Percentiles rank a stretch among this genome's conserved stretches.
These are phyloP conservation scores for Pseudoatta argentina DNA, from an alignment of 1,140 invertebrate genomes.

Conservation along the genomic window DNA sequence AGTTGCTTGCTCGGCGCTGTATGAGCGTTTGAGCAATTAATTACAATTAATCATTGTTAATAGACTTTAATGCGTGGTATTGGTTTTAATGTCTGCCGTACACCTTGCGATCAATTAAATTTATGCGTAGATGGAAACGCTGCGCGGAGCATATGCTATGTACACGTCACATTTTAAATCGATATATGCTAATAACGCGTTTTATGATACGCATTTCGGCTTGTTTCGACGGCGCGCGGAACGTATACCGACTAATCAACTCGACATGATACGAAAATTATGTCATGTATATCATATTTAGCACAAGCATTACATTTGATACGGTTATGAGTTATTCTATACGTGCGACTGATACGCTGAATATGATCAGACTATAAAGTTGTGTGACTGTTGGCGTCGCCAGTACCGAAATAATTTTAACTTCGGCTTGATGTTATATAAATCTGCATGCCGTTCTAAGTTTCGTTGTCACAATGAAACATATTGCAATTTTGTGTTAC, in stretches of 20 bases:
- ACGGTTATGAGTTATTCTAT: constrained; percentile 71
- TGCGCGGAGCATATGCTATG: neutral
- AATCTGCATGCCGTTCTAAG: neutral
- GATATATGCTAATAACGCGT: constrained; percentile 59
- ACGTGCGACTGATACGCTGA: constrained; percentile 47
- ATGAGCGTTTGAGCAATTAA: constrained; percentile 38
- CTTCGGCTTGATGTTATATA: neutral
- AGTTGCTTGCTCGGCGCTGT: neutral
- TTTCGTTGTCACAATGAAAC: neutral
- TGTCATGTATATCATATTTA: constrained; percentile 69
- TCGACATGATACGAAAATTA: constrained; percentile 69
- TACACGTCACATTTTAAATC: constrained; percentile 40
- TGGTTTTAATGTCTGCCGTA: constrained; percentile 41
- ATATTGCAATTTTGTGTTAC: neutral
- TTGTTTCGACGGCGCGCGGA: constrained; percentile 37
- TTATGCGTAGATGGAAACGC: constrained; percentile 31
- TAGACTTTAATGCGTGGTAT: constrained; percentile 19
- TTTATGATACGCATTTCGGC: constrained; percentile 49
- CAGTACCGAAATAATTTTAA: constrained; percentile 48
- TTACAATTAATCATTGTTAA: constrained; percentile 52
- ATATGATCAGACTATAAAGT: constrained; percentile 62
- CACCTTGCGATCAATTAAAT: constrained; percentile 52
- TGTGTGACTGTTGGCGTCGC: constrained; percentile 46
- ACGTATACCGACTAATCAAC: constrained; percentile 53
- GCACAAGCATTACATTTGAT: constrained; percentile 62